These are phyloP conservation scores for Nemotelus pantherinus DNA, from an alignment of 2,888 invertebrate species.

Conservation along the genomic window DNA sequence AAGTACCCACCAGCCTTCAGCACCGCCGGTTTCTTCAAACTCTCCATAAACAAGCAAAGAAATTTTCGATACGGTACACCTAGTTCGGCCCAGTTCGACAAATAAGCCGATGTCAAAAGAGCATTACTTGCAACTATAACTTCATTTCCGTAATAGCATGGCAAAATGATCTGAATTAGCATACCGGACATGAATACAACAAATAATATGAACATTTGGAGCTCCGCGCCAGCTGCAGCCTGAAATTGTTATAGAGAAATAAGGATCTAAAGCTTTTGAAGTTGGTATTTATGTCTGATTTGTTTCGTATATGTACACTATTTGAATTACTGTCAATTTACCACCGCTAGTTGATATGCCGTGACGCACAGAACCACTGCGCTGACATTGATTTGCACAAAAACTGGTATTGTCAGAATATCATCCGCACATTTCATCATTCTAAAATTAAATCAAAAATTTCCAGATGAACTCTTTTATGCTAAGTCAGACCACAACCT, in stretches of 20 bases:
- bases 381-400: conserved; percentile 34
- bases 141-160: conserved; percentile 60
- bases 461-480: not conserved
- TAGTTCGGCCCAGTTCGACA: conserved; percentile 57
- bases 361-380: conserved; percentile 32
- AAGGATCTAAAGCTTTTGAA: no score
- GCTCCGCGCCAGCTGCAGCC: conserved; percentile 14
- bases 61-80: conserved; percentile 55
- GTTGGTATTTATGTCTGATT: no score
- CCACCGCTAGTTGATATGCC: conserved; percentile 29
- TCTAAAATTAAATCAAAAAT: conserved; percentile 6
- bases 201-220: conserved; percentile 21
- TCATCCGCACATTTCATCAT: not conserved
- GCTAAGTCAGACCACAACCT: not conserved
- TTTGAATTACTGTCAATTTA: conserved; percentile 18
- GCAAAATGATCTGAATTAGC: conserved; percentile 59
- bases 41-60: conserved; percentile 58
- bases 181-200: conserved; percentile 51
- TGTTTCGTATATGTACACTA: not conserved
- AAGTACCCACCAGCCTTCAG: conserved; percentile 58
- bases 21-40: conserved; percentile 56
- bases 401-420: conserved; percentile 18
- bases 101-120: conserved; percentile 55
- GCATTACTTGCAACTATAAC: conserved; percentile 55
- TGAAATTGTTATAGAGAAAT: not conserved